Evolutionary conservation across 2,797 vertebrate genomes (phyloP), one percentile per base, ranked within the genome.

Genomic region (Lepilemur ruficaudatus): DNA sequence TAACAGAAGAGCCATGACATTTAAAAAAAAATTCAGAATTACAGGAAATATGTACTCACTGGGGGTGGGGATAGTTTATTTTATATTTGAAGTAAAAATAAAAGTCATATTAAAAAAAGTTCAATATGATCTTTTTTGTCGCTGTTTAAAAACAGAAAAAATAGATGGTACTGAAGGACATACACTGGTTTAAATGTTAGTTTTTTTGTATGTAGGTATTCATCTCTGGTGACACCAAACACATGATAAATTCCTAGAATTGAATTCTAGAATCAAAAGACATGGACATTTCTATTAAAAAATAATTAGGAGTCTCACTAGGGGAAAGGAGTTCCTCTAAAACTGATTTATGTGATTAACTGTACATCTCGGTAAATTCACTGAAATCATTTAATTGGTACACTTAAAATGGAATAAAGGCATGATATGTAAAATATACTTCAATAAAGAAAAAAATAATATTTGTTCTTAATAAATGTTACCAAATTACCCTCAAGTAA

Each of bases 121-220:
- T 46, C 17, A 63, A 9, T 76, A 41, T 94, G 12, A 57, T 35
- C 23, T 14, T 41, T 89, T 35, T 79, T 61, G 20, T 90, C 81
- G 28, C 30, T 87, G 50, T 96, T 96, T 76, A 75, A 73, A 95
- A 78, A 70, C 32, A 82, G 35, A 75, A 93, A 84, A 73, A 85
- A 52, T 30, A 79, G 38, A 90, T 55, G 22, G 7, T 88, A 61
- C 10, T 81, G 17, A 70, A 80, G 20, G 38, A 55, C 7, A 57
- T 38, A 86, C 30, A 17, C 28, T 67, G 50, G n/a, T 7, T 76
- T 76, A 93, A 84, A 55, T 78, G 43, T 59, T 89, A 57, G 18
- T 43, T 79, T 89, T 92, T 94, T 48, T 79, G 14, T 79, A 11
- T 6, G 11, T 91, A 3, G 35, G 12, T 96, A 41, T 67, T 94